Percentiles rank a stretch among this genome's conserved stretches.
phyloP scores from a whole-genome alignment of 2,888 invertebrate species.

The Drosophila birchii region DNA sequence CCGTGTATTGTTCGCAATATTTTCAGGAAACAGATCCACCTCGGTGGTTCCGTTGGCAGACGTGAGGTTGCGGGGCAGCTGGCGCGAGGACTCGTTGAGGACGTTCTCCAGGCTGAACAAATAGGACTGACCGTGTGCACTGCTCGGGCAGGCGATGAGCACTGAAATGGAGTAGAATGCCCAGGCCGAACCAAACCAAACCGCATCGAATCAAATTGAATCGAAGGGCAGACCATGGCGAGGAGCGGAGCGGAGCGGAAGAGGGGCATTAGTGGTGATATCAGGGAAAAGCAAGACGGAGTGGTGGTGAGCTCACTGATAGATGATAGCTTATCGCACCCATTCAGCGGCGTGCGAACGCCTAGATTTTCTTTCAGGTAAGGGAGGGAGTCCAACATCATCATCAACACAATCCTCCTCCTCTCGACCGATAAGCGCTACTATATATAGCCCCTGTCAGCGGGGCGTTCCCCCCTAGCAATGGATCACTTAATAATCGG shows the following conservation, averaged over 20 bases:
- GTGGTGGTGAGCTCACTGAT: constrained; percentile 33
- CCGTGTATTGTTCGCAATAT: constrained; percentile 68
- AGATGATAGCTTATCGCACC: constrained; percentile 43
- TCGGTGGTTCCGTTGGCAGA: constrained; percentile 54
- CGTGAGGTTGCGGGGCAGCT: constrained; percentile 56
- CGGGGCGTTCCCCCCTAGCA: constrained; percentile 31
- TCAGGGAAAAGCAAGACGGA: constrained; percentile 34
- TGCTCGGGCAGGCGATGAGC: constrained; percentile 72
- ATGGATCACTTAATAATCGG: constrained; percentile 38
- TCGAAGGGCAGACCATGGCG: constrained; percentile 17
- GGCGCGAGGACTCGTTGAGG: constrained; percentile 49
- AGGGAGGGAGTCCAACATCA: constrained; percentile 4
- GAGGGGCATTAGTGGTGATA: constrained; percentile 35
- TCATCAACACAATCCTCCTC: background rate
- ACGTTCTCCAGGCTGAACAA: constrained; percentile 66
- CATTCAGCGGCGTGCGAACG: constrained; percentile 24
- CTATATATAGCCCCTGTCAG: constrained; percentile 27
- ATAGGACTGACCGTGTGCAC: constrained; percentile 78
- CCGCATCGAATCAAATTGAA: constrained; percentile 27
- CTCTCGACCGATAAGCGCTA: constrained; percentile 20
- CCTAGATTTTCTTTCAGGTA: constrained; percentile 30
- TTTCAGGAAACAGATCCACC: constrained; percentile 49
- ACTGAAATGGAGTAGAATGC: constrained; percentile 73
- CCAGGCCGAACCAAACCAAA: constrained; percentile 38
- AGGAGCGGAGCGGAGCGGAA: constrained; percentile 18